Evolutionary conservation across 2,797 vertebrate species (phyloP), one percentile per base, ranked within the genome.

Genomic region (Molothrus aeneus): DNA sequence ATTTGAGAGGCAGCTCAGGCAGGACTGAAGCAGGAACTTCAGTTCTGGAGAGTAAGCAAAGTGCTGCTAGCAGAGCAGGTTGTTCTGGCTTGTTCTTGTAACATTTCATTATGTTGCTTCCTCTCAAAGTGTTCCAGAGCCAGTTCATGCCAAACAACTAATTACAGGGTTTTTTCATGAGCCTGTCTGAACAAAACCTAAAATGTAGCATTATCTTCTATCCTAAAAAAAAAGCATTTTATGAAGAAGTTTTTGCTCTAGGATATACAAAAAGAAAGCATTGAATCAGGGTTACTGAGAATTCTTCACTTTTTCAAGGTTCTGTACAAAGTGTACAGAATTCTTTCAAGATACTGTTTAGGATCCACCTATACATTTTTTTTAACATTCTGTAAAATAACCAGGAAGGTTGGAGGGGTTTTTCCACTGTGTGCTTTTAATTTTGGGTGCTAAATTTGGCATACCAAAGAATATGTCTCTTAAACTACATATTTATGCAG

Each of bases 31-130:
- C 65, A 79, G 59, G 59, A 93, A 20, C 73, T 38, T 80, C 48
- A 50, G 24, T 56, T 90, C 42, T 74, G 45, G 31, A 47, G 50
- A 84, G 26, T 63, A 63, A 81, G 83, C 63, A 69, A 91, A 92
- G 43, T 2, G 0, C 36, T 91, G 70, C 82, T 59, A 88, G 91
- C 73, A 88, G 65, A 97, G 91, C 96, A 92, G 94, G 96, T 94
- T 94, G 68, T 61, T 92, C 92, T 96, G 86, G 91, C 83, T 96
- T 79, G 59, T 73, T 92, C 66, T 64, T 66, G 24, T 53, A 93
- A 64, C 48, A 2, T 90, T 93, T 93, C 83, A 94, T 97, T 93
- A 95, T 87, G 68, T 88, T 90, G 66, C 86, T 93, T 91, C 96
- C 92, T 95, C 66, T 86, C 80, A 47, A 65, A 88, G 47, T 47